Base-by-base conservation (phyloP, 2,113 vertebrate genomes). In the Cisticola juncidis region DNA sequence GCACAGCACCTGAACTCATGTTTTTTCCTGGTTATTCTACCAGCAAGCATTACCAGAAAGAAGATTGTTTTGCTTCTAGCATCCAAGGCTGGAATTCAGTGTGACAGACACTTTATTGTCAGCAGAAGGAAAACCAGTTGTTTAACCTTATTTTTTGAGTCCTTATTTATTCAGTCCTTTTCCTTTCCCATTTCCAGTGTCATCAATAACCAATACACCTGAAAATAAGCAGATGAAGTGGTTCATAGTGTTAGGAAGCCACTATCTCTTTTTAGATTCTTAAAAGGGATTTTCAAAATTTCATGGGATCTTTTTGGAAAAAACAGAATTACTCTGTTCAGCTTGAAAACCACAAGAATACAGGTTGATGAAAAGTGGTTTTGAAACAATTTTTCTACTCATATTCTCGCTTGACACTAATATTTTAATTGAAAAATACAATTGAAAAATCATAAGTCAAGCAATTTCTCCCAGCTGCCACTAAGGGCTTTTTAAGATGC, bases 1-100 rank as follows among this genome's bases (percentile, higher is more conserved):
- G 40, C 58, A 70, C 25, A 70, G 31, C 12, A 33, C 17, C 16
- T 33, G 62, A 88, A 25, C 48, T 95, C 42, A 23, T 56, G 57
- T 10, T 86, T 78, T 86, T 93, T 84, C 92, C 97, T 95, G 92
- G 77, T 51, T 93, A 92, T 85, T 76, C 54, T 78, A 57, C 62
- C 42, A 86, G 58, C 68, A 96, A 70, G 2, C 28, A 56, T 50
- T 18, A 57, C 23, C 33, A 88, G 33, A 71, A 66, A 70, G 35
- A 21, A 77, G 23, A 56, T 38, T 31, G 1, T 79, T 87, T 69
- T 40, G 4, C 10, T 76, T 79, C 31, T 31, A 90, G 40, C 23
- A 38, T 22, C 15, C 15, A 72, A 68, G 21, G 7, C 40, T 65
- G 16, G 23, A 51, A 74, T 78, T 68, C 40, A 48, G 8, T 5